Percentiles rank a stretch among this genome's conserved stretches.
These are phyloP conservation scores for Xenops minutus DNA, from an alignment of 2,797 vertebrate genomes.

Conservation along the genomic window DNA sequence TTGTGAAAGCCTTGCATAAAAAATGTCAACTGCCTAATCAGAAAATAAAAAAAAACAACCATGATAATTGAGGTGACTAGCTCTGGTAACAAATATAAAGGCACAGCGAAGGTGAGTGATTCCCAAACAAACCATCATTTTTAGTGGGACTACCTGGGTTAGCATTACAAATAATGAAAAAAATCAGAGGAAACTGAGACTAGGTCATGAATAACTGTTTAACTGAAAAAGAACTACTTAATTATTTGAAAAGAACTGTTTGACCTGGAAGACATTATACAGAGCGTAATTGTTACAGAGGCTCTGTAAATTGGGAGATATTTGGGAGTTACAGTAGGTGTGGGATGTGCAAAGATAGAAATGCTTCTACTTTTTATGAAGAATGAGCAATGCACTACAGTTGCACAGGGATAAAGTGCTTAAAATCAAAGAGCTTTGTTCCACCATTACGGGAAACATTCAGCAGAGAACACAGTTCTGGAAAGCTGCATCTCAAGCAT, in stretches of 20 bases:
- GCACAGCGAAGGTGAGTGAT: not conserved
- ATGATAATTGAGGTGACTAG: not conserved
- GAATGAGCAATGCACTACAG: not conserved
- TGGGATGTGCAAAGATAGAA: not conserved
- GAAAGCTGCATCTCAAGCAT: not conserved
- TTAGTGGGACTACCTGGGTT: not conserved
- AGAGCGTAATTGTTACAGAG: not conserved
- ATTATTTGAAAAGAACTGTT: not conserved
- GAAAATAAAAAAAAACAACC: not conserved
- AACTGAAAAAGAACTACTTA: not conserved
- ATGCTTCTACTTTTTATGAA: not conserved
- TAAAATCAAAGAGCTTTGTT: not conserved
- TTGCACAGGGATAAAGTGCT: not conserved
- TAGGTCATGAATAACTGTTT: not conserved
- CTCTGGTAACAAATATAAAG: not conserved
- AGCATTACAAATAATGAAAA: not conserved
- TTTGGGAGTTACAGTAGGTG: not conserved
- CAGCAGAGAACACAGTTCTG: not conserved
- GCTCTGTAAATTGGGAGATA: not conserved
- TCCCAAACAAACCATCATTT: not conserved
- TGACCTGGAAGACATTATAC: not conserved
- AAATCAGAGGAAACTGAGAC: not conserved
- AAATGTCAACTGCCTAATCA: not conserved
- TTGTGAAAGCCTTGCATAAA: not conserved
- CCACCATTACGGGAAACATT: not conserved